Percentiles rank a stretch among this genome's conserved stretches.
Conservation (phyloP, 2,113 vertebrate genomes). For the Podarcis raffonei region DNA sequence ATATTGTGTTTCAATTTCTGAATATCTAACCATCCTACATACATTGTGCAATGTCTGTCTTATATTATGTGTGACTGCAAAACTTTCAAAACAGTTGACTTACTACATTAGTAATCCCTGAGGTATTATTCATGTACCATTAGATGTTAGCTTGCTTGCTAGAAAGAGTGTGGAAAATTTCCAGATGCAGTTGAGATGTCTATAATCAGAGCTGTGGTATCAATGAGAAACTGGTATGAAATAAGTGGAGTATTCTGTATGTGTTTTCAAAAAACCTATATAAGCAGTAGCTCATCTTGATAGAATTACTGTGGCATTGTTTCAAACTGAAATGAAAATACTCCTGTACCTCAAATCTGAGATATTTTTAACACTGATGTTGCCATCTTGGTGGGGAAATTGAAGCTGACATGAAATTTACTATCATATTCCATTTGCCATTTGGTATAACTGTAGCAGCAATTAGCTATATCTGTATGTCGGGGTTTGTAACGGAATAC, state of each 20-base stretch:
- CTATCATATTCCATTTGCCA: background rate
- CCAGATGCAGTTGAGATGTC: background rate
- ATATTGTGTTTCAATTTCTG: background rate
- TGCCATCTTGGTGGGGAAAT: background rate
- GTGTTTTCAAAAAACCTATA: background rate
- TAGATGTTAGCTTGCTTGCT: background rate
- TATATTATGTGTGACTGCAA: background rate
- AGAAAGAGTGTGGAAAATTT: background rate
- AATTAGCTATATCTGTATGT: background rate
- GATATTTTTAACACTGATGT: background rate
- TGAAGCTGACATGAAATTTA: background rate
- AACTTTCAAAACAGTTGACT: conserved; percentile 13
- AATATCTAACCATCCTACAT: background rate
- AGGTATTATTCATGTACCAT: background rate
- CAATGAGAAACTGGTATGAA: background rate
- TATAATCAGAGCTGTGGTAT: background rate
- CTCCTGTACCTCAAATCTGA: background rate
- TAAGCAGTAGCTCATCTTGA: background rate
- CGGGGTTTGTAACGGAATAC: background rate
- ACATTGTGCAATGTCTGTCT: background rate
- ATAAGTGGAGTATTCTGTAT: background rate
- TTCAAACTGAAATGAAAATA: background rate
- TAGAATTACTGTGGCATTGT: background rate
- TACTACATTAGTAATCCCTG: background rate
- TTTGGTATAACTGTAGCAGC: background rate